These are phyloP conservation scores for Dipodomys spectabilis DNA, from an alignment of 2,113 vertebrate genomes.

Conservation along the genomic window DNA sequence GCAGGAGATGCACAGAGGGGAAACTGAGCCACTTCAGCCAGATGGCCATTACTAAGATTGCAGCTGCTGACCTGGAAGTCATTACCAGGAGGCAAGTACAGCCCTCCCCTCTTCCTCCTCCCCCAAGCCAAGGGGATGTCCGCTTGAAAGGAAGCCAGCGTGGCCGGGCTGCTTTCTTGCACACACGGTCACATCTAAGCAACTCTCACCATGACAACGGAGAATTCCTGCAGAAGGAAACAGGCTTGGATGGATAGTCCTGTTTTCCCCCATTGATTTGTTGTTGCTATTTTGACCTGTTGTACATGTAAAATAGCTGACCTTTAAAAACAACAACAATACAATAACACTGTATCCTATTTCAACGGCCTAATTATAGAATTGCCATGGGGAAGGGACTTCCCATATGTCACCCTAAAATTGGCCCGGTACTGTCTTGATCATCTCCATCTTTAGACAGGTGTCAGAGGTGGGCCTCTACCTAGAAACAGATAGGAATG, in stretches of 20 bases:
- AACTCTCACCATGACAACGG: not conserved
- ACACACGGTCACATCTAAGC: not conserved
- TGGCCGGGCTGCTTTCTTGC: not conserved
- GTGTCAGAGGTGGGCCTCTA: too few relatives aligned
- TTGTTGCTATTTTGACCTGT: not conserved
- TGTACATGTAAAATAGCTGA: not conserved
- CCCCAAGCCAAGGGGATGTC: too few relatives aligned
- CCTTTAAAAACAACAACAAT: not conserved
- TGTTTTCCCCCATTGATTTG: not conserved
- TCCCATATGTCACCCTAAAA: not conserved
- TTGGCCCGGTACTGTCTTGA: not conserved
- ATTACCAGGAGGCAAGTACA: not conserved
- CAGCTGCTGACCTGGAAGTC: not conserved
- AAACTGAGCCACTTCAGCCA: not conserved
- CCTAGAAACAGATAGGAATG: not conserved
- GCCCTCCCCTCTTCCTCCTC: not conserved
- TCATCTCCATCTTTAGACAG: not conserved
- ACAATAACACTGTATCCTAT: not conserved
- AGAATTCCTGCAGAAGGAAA: constrained; percentile 1
- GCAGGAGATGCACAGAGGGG: not conserved
- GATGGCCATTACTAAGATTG: not conserved
- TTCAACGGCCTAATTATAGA: constrained; percentile 16
- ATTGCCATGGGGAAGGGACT: not conserved
- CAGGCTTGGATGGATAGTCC: not conserved
- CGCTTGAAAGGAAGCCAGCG: not conserved